Evolutionary conservation across 2,888 invertebrate species (phyloP), one percentile per base, ranked within the genome.

Genomic region (Diachrysia chrysitis): DNA sequence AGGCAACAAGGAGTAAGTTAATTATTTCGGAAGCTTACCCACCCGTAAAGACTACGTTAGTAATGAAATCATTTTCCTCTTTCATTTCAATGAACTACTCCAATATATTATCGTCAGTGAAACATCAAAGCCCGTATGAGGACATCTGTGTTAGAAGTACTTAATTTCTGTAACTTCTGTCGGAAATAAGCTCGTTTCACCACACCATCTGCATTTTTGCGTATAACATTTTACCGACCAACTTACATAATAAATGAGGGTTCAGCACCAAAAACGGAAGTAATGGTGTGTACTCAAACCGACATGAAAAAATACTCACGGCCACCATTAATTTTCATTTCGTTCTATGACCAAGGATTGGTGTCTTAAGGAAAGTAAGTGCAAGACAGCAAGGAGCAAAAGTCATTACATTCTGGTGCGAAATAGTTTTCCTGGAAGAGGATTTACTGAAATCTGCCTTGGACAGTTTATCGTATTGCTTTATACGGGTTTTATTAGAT

Each of bases 271-370:
- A 93, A 94, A 94, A 88, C 90, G 90, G 90, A 93, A 94, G 88
- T 90, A 95, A 95, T 94, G 93, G 93, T 93, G 90, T 93, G 89
- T 94, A 93, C 95, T 95, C 93, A 91, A 92, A 94, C 91, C 92
- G 86, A 95, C 95, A 95, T 91, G 95, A 94, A 95, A 95, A 95
- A 94, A 95, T 95, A 95, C 95, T 95, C 90, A 85, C 87, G 87
- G 82, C 90, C 79, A 88, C 89, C 93, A 95, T 95, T 95, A 94
- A 95, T 95, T 94, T 94, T 95, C 94, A 95, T 95, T 95, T 92
- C 89, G 84, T 85, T 88, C 86, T 90, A 92, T 92, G 92, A 88
- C 90, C 89, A 86, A 83, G 88, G 91, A 92, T 90, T 90, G 92
- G 88, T 90, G 92, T 91, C 93, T 92, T 92, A 90, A 90, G 90